phyloP scores from a whole-genome alignment of 2,113 vertebrate genomes.

The Panthera uncia region DNA sequence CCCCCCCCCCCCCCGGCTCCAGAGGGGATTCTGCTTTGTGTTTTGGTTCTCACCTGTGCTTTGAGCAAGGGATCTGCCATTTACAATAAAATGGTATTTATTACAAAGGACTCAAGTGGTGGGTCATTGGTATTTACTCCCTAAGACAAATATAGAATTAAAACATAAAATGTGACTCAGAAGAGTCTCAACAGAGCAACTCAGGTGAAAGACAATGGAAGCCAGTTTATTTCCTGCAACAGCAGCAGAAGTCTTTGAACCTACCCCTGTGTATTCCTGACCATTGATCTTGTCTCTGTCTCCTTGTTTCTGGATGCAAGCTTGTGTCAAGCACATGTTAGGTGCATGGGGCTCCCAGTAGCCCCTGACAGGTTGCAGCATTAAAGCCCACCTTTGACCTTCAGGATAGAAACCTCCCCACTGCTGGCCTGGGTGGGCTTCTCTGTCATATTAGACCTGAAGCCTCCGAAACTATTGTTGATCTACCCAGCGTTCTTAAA shows the following conservation, averaged over 20 bases:
- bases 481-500: not conserved
- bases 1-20: not conserved
- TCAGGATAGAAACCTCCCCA: not conserved
- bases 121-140: not conserved
- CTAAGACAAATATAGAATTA: not conserved
- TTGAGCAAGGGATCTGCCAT: constrained; percentile 9
- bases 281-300: not conserved
- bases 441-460: not conserved
- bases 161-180: not conserved
- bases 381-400: not conserved
- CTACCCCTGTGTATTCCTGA: not conserved
- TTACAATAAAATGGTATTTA: not conserved
- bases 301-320: not conserved
- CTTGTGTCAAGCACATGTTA: not conserved
- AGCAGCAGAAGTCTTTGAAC: not conserved
- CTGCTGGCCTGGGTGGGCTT: not conserved
- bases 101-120: not conserved
- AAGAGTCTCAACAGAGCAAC: not conserved
- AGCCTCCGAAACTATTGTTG: not conserved
- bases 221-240: not conserved
- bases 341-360: fast-evolving
- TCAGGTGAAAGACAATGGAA: not conserved
- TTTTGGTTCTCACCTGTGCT: not conserved
- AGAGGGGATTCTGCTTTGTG: not conserved
- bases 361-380: not conserved